Evolutionary conservation across 2,888 invertebrate species (phyloP).

Genomic region (Hirtodrosophila confusa): DNA sequence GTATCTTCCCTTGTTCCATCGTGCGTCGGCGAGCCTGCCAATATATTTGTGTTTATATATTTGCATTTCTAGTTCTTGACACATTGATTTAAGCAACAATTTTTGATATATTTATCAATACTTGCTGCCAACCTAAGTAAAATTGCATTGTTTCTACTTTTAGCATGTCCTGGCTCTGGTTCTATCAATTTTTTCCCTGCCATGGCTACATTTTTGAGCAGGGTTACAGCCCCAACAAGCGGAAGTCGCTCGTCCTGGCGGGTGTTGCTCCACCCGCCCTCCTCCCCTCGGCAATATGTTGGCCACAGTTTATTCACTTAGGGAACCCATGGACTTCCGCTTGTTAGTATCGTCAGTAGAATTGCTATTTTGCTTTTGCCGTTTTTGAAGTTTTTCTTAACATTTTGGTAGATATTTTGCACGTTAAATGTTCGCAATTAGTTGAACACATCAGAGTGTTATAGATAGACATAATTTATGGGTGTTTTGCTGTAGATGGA

Average conservation of each 20-base stretch:
- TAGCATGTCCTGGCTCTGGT: neutral
- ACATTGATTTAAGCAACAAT: slow-evolving; percentile 69
- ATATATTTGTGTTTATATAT: slow-evolving; percentile 50
- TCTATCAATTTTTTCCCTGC: neutral
- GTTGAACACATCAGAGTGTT: slow-evolving; percentile 13
- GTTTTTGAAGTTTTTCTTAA: slow-evolving; percentile 23
- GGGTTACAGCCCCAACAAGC: slow-evolving; percentile 38
- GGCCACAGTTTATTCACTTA: slow-evolving; percentile 75
- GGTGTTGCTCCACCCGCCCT: slow-evolving; percentile 24
- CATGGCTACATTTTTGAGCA: slow-evolving; percentile 23
- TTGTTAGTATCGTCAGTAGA: slow-evolving; percentile 41
- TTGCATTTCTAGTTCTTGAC: slow-evolving; percentile 56
- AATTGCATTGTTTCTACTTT: slow-evolving; percentile 55
- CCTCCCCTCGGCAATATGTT: slow-evolving; percentile 29
- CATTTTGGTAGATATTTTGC: slow-evolving; percentile 41
- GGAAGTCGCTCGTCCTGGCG: slow-evolving; percentile 56
- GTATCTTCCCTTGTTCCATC: slow-evolving; percentile 32
- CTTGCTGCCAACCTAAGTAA: slow-evolving; percentile 54
- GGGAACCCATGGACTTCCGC: slow-evolving; percentile 66
- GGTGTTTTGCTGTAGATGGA: neutral
- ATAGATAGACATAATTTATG: neutral
- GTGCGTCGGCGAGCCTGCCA: slow-evolving; percentile 56
- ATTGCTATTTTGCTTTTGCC: slow-evolving; percentile 8
- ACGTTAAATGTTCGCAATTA: slow-evolving; percentile 57
- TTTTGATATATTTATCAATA: slow-evolving; percentile 69